Percentiles rank a stretch among this genome's conserved stretches.
phyloP scores from a whole-genome alignment of 2,113 vertebrate genomes.

The Hippocampus guttulatus region DNA sequence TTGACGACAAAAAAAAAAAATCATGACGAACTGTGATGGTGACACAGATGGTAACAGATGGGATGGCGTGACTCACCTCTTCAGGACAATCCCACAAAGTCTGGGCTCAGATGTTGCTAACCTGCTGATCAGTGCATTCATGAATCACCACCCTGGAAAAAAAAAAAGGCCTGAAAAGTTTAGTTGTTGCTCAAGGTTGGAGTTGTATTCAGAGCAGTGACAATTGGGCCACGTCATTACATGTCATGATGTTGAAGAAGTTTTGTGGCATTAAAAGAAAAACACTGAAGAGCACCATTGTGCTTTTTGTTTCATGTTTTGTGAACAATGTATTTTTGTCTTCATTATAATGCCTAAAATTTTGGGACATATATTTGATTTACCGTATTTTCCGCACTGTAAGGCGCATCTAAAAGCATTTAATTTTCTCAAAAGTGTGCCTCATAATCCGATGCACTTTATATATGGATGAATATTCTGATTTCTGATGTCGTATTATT shows the following conservation, averaged over 20 bases:
- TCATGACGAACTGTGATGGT: slow-evolving; percentile 13
- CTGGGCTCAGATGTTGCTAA: slow-evolving; percentile 7
- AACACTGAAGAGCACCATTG: not conserved
- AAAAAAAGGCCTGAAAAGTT: not conserved
- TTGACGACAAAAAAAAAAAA: slow-evolving; percentile 17
- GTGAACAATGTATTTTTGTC: too few relatives aligned
- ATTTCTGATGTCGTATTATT: too few relatives aligned
- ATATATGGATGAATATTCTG: too few relatives aligned
- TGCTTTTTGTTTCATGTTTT: not conserved
- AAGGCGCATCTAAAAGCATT: too few relatives aligned
- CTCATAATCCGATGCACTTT: too few relatives aligned
- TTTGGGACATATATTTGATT: too few relatives aligned
- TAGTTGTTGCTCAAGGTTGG: slow-evolving; percentile 12
- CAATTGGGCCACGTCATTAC: not conserved
- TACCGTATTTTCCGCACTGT: too few relatives aligned
- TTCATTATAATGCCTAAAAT: too few relatives aligned
- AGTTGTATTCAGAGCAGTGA: not conserved
- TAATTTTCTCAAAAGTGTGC: too few relatives aligned
- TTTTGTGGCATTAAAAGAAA: not conserved
- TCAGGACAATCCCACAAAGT: slow-evolving; percentile 9
- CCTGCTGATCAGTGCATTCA: not conserved
- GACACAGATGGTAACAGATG: slow-evolving; percentile 14
- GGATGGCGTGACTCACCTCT: slow-evolving; percentile 41
- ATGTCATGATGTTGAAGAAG: not conserved
- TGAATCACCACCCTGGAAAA: not conserved